Evolutionary conservation across 2,888 invertebrate genomes (phyloP).

Genomic region (Malthinus seriepunctatus): DNA sequence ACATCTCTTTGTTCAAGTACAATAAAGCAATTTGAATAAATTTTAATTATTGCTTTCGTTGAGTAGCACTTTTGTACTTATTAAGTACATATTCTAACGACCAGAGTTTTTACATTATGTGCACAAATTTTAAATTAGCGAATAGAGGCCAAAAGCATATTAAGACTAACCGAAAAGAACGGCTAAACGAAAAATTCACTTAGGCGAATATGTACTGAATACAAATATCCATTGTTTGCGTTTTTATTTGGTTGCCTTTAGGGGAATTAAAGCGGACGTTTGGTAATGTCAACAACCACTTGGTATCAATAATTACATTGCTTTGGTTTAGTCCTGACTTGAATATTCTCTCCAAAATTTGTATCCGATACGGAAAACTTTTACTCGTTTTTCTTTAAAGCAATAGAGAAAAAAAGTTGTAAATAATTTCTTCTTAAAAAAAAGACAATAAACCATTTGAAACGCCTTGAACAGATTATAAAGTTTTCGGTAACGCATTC

Average conservation of each 20-base stretch:
- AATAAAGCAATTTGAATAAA: too few species aligned
- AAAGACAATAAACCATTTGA: slow-evolving; percentile 29
- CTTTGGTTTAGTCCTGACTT: slow-evolving; percentile 33
- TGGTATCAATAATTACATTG: slow-evolving; percentile 33
- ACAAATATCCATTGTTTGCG: slow-evolving; percentile 27
- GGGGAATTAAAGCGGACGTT: slow-evolving; percentile 30
- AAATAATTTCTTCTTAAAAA: slow-evolving; percentile 22
- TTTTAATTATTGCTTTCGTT: too few species aligned
- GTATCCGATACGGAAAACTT: slow-evolving; percentile 14
- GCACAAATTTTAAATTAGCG: neutral
- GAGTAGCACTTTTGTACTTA: too few species aligned
- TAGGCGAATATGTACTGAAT: slow-evolving; percentile 7
- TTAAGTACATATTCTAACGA: neutral
- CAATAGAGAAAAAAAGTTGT: slow-evolving; percentile 11
- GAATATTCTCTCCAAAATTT: slow-evolving; percentile 30
- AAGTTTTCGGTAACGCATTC: slow-evolving; percentile 31
- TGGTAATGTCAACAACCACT: slow-evolving; percentile 32
- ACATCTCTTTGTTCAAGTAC: too few species aligned
- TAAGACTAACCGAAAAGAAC: neutral
- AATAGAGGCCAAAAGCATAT: neutral
- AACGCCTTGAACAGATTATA: slow-evolving; percentile 28
- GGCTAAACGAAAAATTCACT: slow-evolving; percentile 9
- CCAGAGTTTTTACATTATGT: neutral
- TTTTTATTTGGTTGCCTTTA: slow-evolving; percentile 27
- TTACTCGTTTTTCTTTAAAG: neutral